Evolutionary conservation across 2,888 invertebrate species (phyloP), one percentile per base, ranked within the genome.

Genomic region (Orthosia gothica): DNA sequence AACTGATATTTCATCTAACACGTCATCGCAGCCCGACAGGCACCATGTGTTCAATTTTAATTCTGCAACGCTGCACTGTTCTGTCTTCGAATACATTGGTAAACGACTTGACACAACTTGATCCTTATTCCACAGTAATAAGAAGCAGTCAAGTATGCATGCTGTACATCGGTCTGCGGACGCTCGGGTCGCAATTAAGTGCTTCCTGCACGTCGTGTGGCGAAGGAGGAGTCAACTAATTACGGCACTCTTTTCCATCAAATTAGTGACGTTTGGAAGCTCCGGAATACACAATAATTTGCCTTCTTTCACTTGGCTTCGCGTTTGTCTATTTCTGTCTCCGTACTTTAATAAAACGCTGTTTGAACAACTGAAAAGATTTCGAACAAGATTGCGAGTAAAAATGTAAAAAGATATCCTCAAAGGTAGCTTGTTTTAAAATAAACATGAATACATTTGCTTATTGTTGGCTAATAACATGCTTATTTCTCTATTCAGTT

Each of bases 41-140:
- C 89, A 89, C 89, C 92, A 92, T 92, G 88, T 92, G 93, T 92
- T 92, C 89, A 91, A 92, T 92, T 91, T 92, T 87, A 90, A 89
- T 88, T 89, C 85, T 80, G 87, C 88, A 87, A 81, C 85, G 85
- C 82, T 88, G 87, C 82, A 79, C 85, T 66, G 63, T 16, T 81
- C 57, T 50, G 49, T 68, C 52, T 79, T 55, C 66, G 26, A 58
- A 64, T 79, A 68, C 47, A 23, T 77, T 62, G 67, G 63, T 61
- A 40, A 50, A 72, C 18, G 15, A 49, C n/a, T 57, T n/a, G 26
- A 65, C 59, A 79, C 62, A 83, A 85, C 77, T 81, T 76, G 64
- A 70, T 82, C 88, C 85, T 83, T 92, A 83, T 73, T 54, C 12
- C 62, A 18, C 59, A 9, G 79, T 11, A 52, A 73, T 84, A 91